Base-by-base conservation (phyloP, 2,797 vertebrate genomes). In the Sebastes melanostomus region DNA sequence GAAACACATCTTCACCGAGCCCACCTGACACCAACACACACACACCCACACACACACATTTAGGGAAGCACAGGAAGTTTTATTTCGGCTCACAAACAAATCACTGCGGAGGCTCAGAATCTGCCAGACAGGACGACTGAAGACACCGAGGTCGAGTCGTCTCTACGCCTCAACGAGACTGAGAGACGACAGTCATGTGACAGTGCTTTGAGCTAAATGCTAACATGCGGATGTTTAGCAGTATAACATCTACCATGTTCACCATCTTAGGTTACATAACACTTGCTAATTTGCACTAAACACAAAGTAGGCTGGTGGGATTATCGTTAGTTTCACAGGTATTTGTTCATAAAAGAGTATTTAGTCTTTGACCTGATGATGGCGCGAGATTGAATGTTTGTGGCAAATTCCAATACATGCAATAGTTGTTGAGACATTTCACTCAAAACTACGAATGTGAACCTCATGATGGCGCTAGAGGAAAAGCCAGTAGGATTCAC, bases 61-160 rank as follows among this genome's bases (percentile, higher is more conserved):
- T 52, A 79, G 71, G 87, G 89, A 88, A 90, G 86, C 80, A 89
- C 89, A 85, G 81, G 79, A 81, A 71, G 61, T 82, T 84, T 79
- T 63, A 71, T 86, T 84, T 66, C 56, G 68, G 63, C 70, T 78
- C 78, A 67, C 77, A 80, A 55, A 83, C 79, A 74, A 60, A 79
- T 72, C 76, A 58, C 55, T 11, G 24, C 42, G 24, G 30, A 62
- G 66, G 61, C 72, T 75, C 80, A 71, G 54, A 75, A 54, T 63
- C 72, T 79, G 75, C 25, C 63, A 68, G 50, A 75, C 72, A 63
- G 72, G 75, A 66, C 13, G 13, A 25, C 25, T 14, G 70, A 24
- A 59, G 66, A 69, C 56, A 54, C 56, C 0, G 60, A 77, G 71
- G 77, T 75, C 78, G 16, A 4, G 10, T 56, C 56, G 65, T 75